Conservation (phyloP, 1,140 invertebrate genomes). For the Gerris buenoi region DNA sequence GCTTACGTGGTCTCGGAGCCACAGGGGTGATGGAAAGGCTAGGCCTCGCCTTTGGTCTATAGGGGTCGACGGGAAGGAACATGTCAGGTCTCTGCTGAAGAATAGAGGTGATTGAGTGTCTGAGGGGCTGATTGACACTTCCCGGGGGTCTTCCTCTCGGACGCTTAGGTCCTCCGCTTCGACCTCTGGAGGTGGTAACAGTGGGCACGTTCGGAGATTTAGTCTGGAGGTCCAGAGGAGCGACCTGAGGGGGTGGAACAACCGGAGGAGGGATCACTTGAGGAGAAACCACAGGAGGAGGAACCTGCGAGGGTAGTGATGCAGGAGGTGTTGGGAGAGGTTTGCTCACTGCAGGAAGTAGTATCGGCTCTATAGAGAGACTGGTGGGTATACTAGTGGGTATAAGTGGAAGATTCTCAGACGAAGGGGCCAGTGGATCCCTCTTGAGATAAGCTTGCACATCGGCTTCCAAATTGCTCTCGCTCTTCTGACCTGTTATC, state of each 20-base stretch:
- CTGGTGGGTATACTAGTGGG: too few species aligned
- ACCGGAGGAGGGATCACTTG: too few species aligned
- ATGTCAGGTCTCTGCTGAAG: background rate
- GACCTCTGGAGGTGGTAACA: background rate
- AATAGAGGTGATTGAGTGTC: background rate
- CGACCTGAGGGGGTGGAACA: background rate
- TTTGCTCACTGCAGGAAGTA: too few species aligned
- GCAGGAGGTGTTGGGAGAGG: too few species aligned
- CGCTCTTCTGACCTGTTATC: slow-evolving; percentile 13
- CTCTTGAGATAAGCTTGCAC: background rate
- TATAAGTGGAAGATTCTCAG: background rate
- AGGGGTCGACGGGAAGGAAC: background rate
- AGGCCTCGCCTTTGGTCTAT: background rate
- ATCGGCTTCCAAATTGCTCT: background rate
- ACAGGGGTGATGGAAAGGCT: background rate
- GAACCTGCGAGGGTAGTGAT: too few species aligned
- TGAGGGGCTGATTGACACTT: background rate
- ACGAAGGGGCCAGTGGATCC: background rate
- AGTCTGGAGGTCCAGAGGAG: background rate
- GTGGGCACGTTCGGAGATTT: too few species aligned
- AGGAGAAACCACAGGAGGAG: too few species aligned
- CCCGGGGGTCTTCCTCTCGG: background rate
- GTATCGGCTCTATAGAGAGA: too few species aligned
- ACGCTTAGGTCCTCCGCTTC: background rate
- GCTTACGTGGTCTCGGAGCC: background rate